A percentile compares a stretch with the other conserved stretches of the same genome.
phyloP scores from a whole-genome alignment of 2,113 vertebrate genomes.

The Tauraco erythrolophus region DNA sequence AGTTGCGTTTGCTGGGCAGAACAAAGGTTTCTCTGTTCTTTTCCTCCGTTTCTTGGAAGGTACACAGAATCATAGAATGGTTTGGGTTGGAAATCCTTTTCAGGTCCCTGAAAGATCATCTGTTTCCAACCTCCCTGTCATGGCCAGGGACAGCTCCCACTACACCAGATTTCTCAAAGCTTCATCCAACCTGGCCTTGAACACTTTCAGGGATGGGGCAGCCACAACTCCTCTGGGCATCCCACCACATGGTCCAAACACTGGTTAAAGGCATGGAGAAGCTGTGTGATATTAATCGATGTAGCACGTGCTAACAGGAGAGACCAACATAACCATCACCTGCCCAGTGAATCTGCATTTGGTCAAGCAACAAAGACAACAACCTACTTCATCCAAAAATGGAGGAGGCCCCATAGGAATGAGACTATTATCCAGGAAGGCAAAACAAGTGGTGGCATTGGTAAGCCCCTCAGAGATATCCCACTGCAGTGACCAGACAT shows the following conservation, averaged over 20 bases:
- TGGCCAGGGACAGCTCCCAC: no score
- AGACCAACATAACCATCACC: background rate
- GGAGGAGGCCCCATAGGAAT: background rate
- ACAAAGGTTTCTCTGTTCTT: background rate
- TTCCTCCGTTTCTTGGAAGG: background rate
- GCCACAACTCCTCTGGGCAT: no score
- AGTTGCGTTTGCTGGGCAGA: background rate
- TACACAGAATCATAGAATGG: background rate
- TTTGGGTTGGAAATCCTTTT: no score
- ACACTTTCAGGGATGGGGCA: no score
- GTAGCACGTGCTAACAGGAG: background rate
- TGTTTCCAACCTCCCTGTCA: no score
- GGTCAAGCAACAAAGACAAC: background rate
- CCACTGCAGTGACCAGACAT: background rate
- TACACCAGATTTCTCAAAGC: no score
- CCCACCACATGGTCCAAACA: background rate
- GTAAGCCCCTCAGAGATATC: no score
- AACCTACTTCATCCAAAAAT: rapidly evolving
- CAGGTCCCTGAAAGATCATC: no score
- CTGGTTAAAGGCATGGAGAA: background rate
- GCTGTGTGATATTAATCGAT: background rate
- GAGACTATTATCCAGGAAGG: no score
- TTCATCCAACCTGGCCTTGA: no score
- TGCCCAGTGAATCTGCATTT: background rate
- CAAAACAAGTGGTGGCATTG: background rate